Conservation (phyloP, 37 sponge, comb jelly and placozoan species). For the Oscarella lobularis region DNA sequence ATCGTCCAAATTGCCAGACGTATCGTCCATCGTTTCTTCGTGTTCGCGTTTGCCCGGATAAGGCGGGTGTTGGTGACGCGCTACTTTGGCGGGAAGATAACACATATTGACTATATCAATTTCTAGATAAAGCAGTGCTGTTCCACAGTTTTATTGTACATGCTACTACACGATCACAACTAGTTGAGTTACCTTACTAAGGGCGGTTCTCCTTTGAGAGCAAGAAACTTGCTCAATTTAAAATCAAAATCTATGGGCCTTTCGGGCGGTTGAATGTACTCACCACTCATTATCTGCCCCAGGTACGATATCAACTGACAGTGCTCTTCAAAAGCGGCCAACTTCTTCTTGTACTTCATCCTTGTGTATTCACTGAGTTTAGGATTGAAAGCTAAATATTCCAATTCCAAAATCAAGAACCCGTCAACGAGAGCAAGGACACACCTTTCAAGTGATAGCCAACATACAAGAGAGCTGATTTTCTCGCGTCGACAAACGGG, state of each 20-base stretch:
- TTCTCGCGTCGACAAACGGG: slow-evolving; percentile 60
- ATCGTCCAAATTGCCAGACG: no score
- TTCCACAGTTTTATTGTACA: no score
- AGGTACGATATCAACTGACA: slow-evolving; percentile 67
- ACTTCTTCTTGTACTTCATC: slow-evolving; percentile 76
- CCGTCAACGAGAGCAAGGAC: no score
- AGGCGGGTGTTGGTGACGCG: no score
- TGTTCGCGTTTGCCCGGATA: no score
- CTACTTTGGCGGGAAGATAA: no score
- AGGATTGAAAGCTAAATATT: slow-evolving; percentile 71
- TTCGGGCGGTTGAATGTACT: slow-evolving; percentile 13
- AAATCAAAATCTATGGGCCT: slow-evolving; percentile 39
- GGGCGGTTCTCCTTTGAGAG: slow-evolving; percentile 18
- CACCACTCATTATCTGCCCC: slow-evolving; percentile 37
- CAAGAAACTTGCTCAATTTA: slow-evolving; percentile 31
- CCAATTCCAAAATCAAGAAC: no score
- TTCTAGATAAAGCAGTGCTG: no score
- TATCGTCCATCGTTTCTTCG: no score
- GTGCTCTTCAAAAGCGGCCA: slow-evolving; percentile 63
- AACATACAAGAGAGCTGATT: slow-evolving; percentile 71
- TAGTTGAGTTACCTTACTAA: slow-evolving; percentile 10
- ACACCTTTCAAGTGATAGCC: slow-evolving; percentile 87
- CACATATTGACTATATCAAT: no score
- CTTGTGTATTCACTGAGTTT: slow-evolving; percentile 42
- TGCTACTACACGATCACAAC: no score